These are phyloP conservation scores for Bombus pyrosoma DNA, from an alignment of 1,140 invertebrate genomes.

Conservation along the genomic window DNA sequence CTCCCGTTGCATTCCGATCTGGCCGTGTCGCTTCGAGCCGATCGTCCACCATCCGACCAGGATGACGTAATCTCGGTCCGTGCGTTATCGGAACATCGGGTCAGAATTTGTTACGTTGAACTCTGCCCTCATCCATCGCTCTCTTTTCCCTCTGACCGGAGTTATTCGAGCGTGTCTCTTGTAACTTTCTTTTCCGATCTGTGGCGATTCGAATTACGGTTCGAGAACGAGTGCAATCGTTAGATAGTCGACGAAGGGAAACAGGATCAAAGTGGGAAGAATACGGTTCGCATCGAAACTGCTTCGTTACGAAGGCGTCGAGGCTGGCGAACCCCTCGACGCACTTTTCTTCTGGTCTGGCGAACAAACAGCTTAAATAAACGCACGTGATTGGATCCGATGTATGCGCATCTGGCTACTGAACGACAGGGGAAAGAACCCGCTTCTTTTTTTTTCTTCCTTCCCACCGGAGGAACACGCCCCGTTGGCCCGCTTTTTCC, in stretches of 20 bases:
- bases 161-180: neutral
- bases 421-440: slow-evolving; percentile 43
- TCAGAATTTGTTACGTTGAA: neutral
- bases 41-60: neutral
- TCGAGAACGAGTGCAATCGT: neutral
- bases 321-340: neutral
- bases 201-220: neutral
- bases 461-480: slow-evolving; percentile 33
- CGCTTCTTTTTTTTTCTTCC: neutral
- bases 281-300: neutral
- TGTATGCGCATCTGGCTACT: slow-evolving; percentile 75
- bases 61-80: slow-evolving; percentile 14
- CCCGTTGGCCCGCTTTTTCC: slow-evolving; percentile 13
- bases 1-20: slow-evolving; percentile 38
- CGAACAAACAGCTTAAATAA: slow-evolving; percentile 71
- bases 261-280: neutral
- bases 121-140: neutral
- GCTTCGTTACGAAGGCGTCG: slow-evolving; percentile 30
- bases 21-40: neutral
- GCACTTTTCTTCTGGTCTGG: slow-evolving; percentile 28
- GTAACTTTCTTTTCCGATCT: neutral
- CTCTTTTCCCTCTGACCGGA: neutral
- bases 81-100: slow-evolving; percentile 18
- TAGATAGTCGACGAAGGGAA: neutral
- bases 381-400: slow-evolving; percentile 70